Percentiles rank a stretch among this genome's conserved stretches.
phyloP scores from a whole-genome alignment of 2,797 vertebrate species.

The Simalia tracyae region DNA sequence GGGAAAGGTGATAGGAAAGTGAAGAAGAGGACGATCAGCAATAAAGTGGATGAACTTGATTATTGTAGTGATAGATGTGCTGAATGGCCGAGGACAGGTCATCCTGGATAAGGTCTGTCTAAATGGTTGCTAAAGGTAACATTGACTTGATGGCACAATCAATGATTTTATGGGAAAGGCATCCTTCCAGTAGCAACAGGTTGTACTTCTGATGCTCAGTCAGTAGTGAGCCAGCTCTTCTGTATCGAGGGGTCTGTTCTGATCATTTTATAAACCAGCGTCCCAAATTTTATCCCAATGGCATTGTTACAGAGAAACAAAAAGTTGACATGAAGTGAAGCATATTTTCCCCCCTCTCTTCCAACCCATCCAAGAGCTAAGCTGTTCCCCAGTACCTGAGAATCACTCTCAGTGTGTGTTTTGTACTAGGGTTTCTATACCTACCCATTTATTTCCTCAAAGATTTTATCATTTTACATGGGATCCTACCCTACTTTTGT shows the following conservation, averaged over 20 bases:
- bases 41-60: neutral
- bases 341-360: neutral
- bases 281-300: neutral
- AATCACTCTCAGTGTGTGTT: neutral
- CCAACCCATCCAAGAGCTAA: neutral
- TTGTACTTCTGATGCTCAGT: neutral
- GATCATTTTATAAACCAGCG: neutral
- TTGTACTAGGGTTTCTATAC: neutral
- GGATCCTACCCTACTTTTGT: neutral
- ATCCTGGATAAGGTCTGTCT: neutral
- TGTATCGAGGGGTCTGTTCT: neutral
- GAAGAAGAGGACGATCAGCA: neutral
- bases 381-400: neutral
- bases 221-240: neutral
- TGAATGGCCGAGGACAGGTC: neutral
- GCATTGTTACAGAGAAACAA: neutral
- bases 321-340: neutral
- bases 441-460: neutral
- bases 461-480: neutral
- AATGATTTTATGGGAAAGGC: neutral
- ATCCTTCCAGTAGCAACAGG: neutral
- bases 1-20: neutral
- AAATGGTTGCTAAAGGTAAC: neutral
- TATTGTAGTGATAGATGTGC: neutral
- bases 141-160: neutral